Percentiles rank a stretch among this genome's conserved stretches.
Evolutionary conservation across 1,140 invertebrate species (phyloP).

Genomic region (Hycleus phaleratus): DNA sequence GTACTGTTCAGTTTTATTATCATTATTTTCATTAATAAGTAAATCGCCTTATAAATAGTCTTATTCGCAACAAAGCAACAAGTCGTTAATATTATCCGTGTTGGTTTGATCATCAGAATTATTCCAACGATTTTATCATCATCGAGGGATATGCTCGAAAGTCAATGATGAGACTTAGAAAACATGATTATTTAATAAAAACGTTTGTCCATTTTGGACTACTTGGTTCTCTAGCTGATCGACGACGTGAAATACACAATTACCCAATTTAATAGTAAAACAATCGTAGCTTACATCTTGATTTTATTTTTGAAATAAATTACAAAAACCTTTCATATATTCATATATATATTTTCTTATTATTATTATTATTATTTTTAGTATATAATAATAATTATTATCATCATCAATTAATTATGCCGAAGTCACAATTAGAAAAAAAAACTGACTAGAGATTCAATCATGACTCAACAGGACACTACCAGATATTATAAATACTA

Average conservation of each 20-base stretch:
- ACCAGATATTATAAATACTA: conserved; percentile 32
- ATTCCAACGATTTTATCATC: background rate
- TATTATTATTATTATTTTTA: no score
- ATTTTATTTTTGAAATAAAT: conserved; percentile 28
- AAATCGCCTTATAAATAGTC: background rate
- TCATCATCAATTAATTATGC: conserved; percentile 19
- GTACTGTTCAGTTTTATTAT: conserved; percentile 20
- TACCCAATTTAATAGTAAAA: conserved; percentile 8
- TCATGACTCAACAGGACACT: conserved; percentile 29
- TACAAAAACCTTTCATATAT: conserved; percentile 16
- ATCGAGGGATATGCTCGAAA: background rate
- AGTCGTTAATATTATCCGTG: conserved; percentile 12
- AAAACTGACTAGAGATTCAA: conserved; percentile 30
- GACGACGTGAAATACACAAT: conserved; percentile 25
- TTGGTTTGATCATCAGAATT: background rate
- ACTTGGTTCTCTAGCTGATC: conserved; percentile 32
- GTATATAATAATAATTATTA: no score
- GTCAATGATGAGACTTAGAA: background rate
- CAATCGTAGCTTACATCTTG: conserved; percentile 15
- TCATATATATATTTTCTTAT: no score
- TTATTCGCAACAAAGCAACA: conserved; percentile 32
- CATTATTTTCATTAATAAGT: conserved; percentile 9
- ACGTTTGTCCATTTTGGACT: conserved; percentile 38
- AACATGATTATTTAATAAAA: conserved; percentile 15
- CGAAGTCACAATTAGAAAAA: conserved; percentile 28